phyloP scores from a whole-genome alignment of 2,797 vertebrate genomes.

The Echiichthys vipera region DNA sequence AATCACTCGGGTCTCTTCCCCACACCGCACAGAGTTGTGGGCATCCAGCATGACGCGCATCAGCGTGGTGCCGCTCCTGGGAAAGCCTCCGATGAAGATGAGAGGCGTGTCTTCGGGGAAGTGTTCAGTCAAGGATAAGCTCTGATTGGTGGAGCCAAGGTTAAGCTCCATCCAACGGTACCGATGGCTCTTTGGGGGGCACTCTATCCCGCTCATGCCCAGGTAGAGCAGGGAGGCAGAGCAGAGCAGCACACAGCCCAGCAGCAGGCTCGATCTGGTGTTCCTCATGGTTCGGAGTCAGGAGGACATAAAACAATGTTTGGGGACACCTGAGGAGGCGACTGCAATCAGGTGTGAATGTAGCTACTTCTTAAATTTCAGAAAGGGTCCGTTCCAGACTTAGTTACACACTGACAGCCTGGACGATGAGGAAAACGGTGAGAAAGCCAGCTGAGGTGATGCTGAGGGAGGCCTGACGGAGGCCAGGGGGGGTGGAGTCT shows the following conservation, averaged over 20 bases:
- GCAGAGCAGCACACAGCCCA: constrained; percentile 91
- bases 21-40: constrained; percentile 90
- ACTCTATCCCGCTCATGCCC: constrained; percentile 92
- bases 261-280: constrained; percentile 89
- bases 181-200: constrained; percentile 85
- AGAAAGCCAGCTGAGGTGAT: constrained; percentile 8
- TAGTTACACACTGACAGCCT: not conserved
- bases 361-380: constrained; percentile 1
- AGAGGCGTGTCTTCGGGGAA: constrained; percentile 94
- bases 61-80: constrained; percentile 93
- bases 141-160: constrained; percentile 70
- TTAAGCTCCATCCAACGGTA: constrained; percentile 78
- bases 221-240: constrained; percentile 92
- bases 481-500: not conserved
- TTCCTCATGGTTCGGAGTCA: constrained; percentile 83
- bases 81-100: constrained; percentile 95
- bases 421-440: not conserved
- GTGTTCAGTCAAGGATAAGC: constrained; percentile 70
- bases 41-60: constrained; percentile 97
- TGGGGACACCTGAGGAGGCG: not conserved
- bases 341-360: not conserved
- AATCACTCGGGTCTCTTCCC: constrained; percentile 94
- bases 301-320: constrained; percentile 30
- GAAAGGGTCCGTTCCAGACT: not conserved
- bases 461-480: not conserved